Evolutionary conservation across 2,888 invertebrate genomes (phyloP).

Genomic region (Aethes cnicana): DNA sequence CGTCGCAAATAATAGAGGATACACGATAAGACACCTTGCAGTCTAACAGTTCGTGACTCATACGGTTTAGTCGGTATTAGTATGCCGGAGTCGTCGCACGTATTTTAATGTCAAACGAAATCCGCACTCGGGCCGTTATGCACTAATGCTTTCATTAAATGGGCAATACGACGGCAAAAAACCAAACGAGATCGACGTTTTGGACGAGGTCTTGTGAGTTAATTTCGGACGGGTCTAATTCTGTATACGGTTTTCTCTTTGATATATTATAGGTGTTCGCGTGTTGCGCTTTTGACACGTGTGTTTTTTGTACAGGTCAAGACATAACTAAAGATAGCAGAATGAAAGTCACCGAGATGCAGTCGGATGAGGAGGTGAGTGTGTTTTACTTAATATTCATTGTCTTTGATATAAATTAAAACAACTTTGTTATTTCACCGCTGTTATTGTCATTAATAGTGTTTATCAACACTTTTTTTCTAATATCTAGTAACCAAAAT

Average conservation of each 20-base stretch:
- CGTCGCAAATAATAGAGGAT: constrained; percentile 41
- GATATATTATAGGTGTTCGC: constrained; percentile 39
- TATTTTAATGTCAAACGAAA: constrained; percentile 47
- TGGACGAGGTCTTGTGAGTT: constrained; percentile 71
- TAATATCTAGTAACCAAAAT: no score
- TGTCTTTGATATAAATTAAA: no score
- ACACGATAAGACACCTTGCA: constrained; percentile 72
- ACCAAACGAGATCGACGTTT: constrained; percentile 50
- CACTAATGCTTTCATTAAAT: constrained; percentile 52
- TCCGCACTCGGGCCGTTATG: constrained; percentile 55
- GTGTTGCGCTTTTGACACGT: constrained; percentile 38
- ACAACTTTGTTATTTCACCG: no score
- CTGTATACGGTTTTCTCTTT: constrained; percentile 33
- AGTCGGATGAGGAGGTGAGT: constrained; percentile 74
- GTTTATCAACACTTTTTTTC: no score
- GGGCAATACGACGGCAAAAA: constrained; percentile 67
- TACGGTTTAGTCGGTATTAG: constrained; percentile 66
- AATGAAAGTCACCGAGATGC: constrained; percentile 74
- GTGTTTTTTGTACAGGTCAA: constrained; percentile 68
- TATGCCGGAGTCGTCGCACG: constrained; percentile 58
- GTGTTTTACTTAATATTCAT: constrained; percentile 13
- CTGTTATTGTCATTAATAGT: no score
- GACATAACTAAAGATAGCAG: constrained; percentile 78
- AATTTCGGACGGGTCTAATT: constrained; percentile 46
- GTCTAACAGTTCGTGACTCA: constrained; percentile 53